Evolutionary conservation across 2,797 vertebrate genomes (phyloP), one percentile per base, ranked within the genome.

Genomic region (Gadopsis marmoratus): DNA sequence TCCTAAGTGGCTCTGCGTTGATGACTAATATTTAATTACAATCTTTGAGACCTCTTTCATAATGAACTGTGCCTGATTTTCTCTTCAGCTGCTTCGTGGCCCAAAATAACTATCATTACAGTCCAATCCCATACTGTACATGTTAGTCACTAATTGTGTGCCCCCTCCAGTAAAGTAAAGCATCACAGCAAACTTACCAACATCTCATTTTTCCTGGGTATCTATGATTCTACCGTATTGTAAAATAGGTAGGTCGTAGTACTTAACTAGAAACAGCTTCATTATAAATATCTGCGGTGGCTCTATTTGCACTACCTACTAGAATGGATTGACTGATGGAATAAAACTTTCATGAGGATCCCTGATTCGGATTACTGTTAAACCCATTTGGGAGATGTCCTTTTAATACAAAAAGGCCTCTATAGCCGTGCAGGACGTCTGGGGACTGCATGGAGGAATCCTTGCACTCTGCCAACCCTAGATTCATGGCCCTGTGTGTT

Each of bases 401-500:
- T 81, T 81, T 92, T 92, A 91, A 94, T 93, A 97, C 96, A 97
- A 96, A 90, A 96, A 94, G 95, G 88, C 92, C 93, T 95, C 95
- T 97, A 95, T 97, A 96, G 95, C 94, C 95, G 93, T 87, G 93
- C 92, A 76, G 91, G 89, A 95, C 93, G 94, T 81, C 92, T 71
- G 82, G 92, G 94, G 95, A 95, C 89, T 89, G 94, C 86, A 92
- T 87, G 92, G 95, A 96, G 95, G 96, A 96, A 95, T 92, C 93
- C 89, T 88, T 93, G 78, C 92, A 93, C 96, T 93, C 95, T 96
- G 95, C 94, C 94, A 87, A 89, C 80, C 87, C 88, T 79, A 93
- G 95, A 96, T 96, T 96, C 96, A 96, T 96, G 95, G 93, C 94
- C 69, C 87, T 93, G 93, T 95, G 93, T 97, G 96, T 97, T 97